These are phyloP conservation scores for Yponomeuta plumbellus DNA, from an alignment of 2,888 invertebrate genomes.

Conservation along the genomic window DNA sequence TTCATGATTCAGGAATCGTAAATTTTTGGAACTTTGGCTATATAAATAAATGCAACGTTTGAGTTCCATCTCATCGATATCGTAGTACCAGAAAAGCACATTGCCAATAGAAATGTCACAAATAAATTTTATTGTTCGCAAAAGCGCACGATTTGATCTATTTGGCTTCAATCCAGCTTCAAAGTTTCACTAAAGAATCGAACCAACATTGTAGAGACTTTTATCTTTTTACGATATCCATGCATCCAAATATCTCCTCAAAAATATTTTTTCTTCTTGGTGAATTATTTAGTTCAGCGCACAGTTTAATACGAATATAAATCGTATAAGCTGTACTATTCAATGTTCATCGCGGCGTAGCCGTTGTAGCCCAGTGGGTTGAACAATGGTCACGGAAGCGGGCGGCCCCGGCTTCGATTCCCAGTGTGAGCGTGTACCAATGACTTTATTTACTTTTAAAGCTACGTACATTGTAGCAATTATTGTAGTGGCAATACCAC, in stretches of 20 bases:
- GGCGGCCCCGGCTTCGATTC: no score
- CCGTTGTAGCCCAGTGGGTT: no score
- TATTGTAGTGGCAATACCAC: no score
- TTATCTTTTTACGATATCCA: not conserved
- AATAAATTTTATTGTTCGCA: conserved; percentile 47
- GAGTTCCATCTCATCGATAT: not conserved
- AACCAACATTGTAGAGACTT: not conserved
- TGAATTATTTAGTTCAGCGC: not conserved
- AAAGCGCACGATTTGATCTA: conserved; percentile 50
- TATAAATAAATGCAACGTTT: no score
- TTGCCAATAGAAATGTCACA: conserved; percentile 25
- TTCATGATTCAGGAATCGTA: no score
- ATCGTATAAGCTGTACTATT: not conserved
- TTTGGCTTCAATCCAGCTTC: conserved; percentile 55
- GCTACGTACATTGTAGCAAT: no score
- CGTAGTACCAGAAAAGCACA: not conserved
- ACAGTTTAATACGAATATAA: not conserved
- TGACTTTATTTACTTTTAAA: no score
- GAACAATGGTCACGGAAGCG: no score
- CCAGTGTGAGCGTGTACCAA: no score
- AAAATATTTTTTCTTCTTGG: not conserved
- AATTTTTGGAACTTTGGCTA: no score
- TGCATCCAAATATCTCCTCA: not conserved
- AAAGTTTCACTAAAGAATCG: conserved; percentile 31
- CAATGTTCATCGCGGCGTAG: not conserved